A percentile compares a stretch with the other conserved stretches of the same genome.
Evolutionary conservation across 1,140 invertebrate genomes (phyloP).

Genomic region (Hyles euphorbiae): DNA sequence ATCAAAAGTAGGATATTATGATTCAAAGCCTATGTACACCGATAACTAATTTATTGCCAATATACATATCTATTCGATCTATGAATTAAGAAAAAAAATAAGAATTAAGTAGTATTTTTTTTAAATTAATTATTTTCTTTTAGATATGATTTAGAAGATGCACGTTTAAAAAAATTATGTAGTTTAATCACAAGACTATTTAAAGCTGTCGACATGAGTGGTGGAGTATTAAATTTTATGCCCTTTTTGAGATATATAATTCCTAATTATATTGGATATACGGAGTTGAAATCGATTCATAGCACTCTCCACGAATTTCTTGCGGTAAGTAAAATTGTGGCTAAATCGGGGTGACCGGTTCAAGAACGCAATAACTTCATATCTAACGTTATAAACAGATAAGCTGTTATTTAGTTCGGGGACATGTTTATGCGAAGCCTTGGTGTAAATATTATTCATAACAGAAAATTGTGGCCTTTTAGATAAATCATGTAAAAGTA

Average conservation of each 20-base stretch:
- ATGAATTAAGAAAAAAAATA: too few species aligned
- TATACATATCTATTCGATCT: too few species aligned
- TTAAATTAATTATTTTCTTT: slow-evolving; percentile 17
- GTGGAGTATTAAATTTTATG: slow-evolving; percentile 80
- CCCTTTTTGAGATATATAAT: slow-evolving; percentile 79
- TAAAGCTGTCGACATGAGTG: slow-evolving; percentile 78
- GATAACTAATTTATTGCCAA: too few species aligned
- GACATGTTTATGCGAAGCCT: neutral
- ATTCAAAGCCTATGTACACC: too few species aligned
- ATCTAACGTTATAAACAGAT: slow-evolving; percentile 13
- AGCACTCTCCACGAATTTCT: slow-evolving; percentile 66
- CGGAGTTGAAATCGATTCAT: slow-evolving; percentile 62
- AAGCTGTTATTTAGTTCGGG: slow-evolving; percentile 18
- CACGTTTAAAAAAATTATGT: slow-evolving; percentile 72
- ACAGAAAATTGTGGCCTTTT: neutral
- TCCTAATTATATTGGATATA: slow-evolving; percentile 78
- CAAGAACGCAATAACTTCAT: slow-evolving; percentile 15
- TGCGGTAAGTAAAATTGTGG: slow-evolving; percentile 33
- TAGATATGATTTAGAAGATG: slow-evolving; percentile 77
- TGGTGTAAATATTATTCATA: neutral
- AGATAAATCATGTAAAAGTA: too few species aligned
- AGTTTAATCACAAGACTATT: slow-evolving; percentile 77
- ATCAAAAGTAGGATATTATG: too few species aligned
- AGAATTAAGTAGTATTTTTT: too few species aligned
- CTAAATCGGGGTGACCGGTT: slow-evolving; percentile 3